Evolutionary conservation across 2,888 invertebrate genomes (phyloP), one percentile per base, ranked within the genome.

Genomic region (Aphidoletes aphidimyza): DNA sequence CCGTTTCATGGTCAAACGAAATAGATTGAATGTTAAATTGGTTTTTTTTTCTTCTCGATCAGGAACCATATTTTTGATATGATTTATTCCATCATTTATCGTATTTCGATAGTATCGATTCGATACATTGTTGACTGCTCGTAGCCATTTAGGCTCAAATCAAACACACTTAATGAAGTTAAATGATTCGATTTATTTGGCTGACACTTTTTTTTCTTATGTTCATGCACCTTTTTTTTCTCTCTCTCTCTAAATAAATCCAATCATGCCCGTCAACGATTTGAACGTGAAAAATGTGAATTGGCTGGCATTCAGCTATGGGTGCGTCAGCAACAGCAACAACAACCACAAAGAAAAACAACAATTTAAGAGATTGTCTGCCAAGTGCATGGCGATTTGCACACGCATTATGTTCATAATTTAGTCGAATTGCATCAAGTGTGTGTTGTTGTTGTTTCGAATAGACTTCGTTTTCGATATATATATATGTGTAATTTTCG

Each of bases 91-190:
- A n/a, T n/a, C n/a, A n/a, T n/a, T n/a, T n/a, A n/a, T n/a, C n/a
- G n/a, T n/a, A n/a, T n/a, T n/a, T n/a, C n/a, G n/a, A n/a, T n/a
- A n/a, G n/a, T n/a, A n/a, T n/a, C 19, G 47, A 47, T 11, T 17
- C 17, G 17, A 47, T n/a, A n/a, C n/a, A n/a, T n/a, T n/a, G n/a
- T n/a, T 26, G 59, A 59, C 5, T 59, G 6, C 8, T 26, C 5
- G 6, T 59, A 59, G 17, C 59, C 8, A 6, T 9, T n/a, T 59
- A 26, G 17, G 69, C 17, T 22, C 14, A 30, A 2, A 69, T 22
- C 34, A 17, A 69, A n/a, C n/a, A n/a, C n/a, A n/a, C n/a, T 69
- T 69, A 69, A 69, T 69, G 26, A 69, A 34, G 9, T 69, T 30
- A 69, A 30, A 30, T 17, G 34, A 30, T 9, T 69, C 69, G 26